These are phyloP conservation scores for Coregonus suidteri DNA, from an alignment of 2,797 vertebrate species.

Conservation along the genomic window DNA sequence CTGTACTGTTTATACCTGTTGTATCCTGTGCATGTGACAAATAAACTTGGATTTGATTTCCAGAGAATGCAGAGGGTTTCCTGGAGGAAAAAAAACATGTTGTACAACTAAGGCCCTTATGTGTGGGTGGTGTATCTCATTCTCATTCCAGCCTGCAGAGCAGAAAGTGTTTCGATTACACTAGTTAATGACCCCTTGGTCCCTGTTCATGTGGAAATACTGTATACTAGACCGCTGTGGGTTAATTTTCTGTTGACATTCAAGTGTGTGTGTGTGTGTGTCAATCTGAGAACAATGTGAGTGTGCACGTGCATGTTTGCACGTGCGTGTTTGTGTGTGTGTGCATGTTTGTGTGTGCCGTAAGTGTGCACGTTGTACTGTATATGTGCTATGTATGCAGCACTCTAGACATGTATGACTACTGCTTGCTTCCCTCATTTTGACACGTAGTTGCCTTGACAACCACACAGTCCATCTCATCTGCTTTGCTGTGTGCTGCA, in stretches of 20 bases:
- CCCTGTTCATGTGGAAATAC: constrained; percentile 5
- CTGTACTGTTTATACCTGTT: too few relatives aligned
- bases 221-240: not conserved
- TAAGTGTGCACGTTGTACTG: not conserved
- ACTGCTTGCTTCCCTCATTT: constrained; percentile 47
- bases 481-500: constrained; percentile 41
- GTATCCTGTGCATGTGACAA: not conserved
- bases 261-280: not conserved
- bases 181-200: not conserved
- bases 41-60: not conserved
- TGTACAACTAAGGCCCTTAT: not conserved
- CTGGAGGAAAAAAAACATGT: not conserved
- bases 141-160: not conserved
- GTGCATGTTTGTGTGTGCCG: not conserved
- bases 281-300: not conserved
- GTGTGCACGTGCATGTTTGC: not conserved
- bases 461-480: constrained; percentile 58
- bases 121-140: constrained; percentile 9
- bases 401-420: constrained; percentile 39
- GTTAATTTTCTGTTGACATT: not conserved
- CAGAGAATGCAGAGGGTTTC: not conserved
- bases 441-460: constrained; percentile 66
- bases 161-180: not conserved
- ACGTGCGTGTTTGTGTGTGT: not conserved
- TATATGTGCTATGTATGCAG: not conserved